Evolutionary conservation across 2,113 vertebrate species (phyloP).

Genomic region (Lipophrys pholis): DNA sequence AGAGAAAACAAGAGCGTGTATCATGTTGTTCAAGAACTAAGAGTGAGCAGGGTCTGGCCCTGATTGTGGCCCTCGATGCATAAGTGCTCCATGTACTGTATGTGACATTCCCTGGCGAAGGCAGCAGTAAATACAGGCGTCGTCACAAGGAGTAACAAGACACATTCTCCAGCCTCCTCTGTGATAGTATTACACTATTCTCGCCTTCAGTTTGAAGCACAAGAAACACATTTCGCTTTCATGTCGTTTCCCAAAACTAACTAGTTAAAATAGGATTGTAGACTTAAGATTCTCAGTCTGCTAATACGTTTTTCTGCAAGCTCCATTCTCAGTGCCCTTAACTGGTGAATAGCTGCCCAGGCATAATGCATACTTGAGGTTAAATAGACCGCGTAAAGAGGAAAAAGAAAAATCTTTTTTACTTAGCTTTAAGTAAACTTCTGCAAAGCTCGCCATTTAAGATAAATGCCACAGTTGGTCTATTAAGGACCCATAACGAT

Average conservation of each 20-base stretch:
- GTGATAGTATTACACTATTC: constrained; percentile 31
- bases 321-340: constrained; percentile 28
- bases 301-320: constrained; percentile 30
- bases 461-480: constrained; percentile 56
- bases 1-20: neutral
- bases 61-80: constrained; percentile 56
- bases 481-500: constrained; percentile 57
- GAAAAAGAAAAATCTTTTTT: constrained; percentile 35
- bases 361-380: constrained; percentile 39
- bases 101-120: constrained; percentile 79
- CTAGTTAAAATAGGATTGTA: constrained; percentile 3
- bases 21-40: neutral
- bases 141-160: constrained; percentile 51
- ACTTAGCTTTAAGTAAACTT: constrained; percentile 46
- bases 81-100: constrained; percentile 51
- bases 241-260: constrained; percentile 8
- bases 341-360: constrained; percentile 24
- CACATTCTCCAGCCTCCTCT: constrained; percentile 29
- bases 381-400: constrained; percentile 42
- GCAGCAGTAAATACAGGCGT: constrained; percentile 73
- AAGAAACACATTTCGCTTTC: neutral
- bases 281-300: constrained; percentile 10
- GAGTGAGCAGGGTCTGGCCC: constrained; percentile 25
- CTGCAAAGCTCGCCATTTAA: constrained; percentile 43
- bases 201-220: constrained; percentile 9